A percentile compares a stretch with the other conserved stretches of the same genome.
phyloP scores from a whole-genome alignment of 2,113 vertebrate species.

The Rhinichthys klamathensis region DNA sequence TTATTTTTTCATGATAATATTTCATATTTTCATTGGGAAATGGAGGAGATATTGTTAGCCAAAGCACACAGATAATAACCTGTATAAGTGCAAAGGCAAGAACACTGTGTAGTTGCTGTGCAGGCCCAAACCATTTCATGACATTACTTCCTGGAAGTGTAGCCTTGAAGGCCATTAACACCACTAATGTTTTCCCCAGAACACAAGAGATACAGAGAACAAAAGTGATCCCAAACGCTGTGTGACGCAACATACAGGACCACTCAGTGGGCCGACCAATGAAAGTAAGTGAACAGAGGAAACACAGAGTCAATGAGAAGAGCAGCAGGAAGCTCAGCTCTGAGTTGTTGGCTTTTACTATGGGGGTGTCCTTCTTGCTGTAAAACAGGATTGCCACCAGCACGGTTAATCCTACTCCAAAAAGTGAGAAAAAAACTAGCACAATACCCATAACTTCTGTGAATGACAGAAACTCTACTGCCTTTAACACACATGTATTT shows the following conservation, averaged over 20 bases:
- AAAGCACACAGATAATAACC: constrained; percentile 68
- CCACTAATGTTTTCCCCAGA: constrained; percentile 73
- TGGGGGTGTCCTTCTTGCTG: constrained; percentile 22
- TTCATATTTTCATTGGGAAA: constrained; percentile 63
- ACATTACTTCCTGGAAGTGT: constrained; percentile 68
- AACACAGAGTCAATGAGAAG: constrained; percentile 67
- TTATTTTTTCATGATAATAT: constrained; percentile 63
- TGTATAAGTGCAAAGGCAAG: constrained; percentile 67
- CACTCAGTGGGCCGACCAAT: constrained; percentile 70
- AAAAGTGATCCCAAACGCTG: constrained; percentile 53
- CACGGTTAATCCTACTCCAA: background rate
- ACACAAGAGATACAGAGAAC: constrained; percentile 73
- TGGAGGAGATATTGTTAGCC: constrained; percentile 68
- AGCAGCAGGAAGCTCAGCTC: constrained; percentile 76
- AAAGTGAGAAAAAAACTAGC: constrained; percentile 54
- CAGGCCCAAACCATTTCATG: constrained; percentile 50
- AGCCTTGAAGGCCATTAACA: constrained; percentile 72
- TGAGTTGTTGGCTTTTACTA: constrained; percentile 75
- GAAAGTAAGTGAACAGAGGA: constrained; percentile 75
- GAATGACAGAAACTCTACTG: constrained; percentile 70
- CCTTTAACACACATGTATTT: constrained; percentile 69
- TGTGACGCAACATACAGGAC: constrained; percentile 75
- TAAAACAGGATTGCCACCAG: background rate
- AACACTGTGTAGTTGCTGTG: constrained; percentile 70
- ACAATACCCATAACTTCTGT: constrained; percentile 70